Percentiles rank a stretch among this genome's conserved stretches.
These are phyloP conservation scores for Zelostemma sp. DNA, from an alignment of 1,140 invertebrate species.

Conservation along the genomic window DNA sequence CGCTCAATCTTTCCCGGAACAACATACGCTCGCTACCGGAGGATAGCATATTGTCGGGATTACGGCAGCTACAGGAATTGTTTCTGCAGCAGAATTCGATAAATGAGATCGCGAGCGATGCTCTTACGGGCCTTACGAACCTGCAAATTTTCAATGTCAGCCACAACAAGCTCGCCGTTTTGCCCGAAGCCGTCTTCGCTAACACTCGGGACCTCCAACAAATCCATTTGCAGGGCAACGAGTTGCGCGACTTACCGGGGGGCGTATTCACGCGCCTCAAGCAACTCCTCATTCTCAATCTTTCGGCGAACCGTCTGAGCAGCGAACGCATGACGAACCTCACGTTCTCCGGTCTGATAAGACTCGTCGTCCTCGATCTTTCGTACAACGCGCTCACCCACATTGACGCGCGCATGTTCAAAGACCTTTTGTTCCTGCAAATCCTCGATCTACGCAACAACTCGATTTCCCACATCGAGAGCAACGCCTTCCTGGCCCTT, in stretches of 20 bases:
- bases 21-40: slow-evolving; percentile 79
- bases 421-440: slow-evolving; percentile 89
- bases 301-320: slow-evolving; percentile 88
- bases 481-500: slow-evolving; percentile 86
- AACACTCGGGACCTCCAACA: slow-evolving; percentile 83
- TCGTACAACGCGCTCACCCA: slow-evolving; percentile 86
- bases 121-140: slow-evolving; percentile 80
- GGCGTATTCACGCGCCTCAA: slow-evolving; percentile 87
- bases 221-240: slow-evolving; percentile 86
- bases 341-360: slow-evolving; percentile 86
- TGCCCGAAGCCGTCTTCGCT: slow-evolving; percentile 84
- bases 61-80: slow-evolving; percentile 82
- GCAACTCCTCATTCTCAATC: slow-evolving; percentile 86
- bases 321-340: slow-evolving; percentile 85
- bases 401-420: slow-evolving; percentile 87
- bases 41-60: slow-evolving; percentile 78
- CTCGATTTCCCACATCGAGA: slow-evolving; percentile 86
- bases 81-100: slow-evolving; percentile 87
- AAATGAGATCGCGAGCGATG: slow-evolving; percentile 81
- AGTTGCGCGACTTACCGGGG: slow-evolving; percentile 81
- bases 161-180: slow-evolving; percentile 80
- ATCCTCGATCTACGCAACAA: slow-evolving; percentile 90
- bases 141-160: slow-evolving; percentile 87
- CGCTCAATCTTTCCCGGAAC: slow-evolving; percentile 85
- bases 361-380: slow-evolving; percentile 86